Conservation (phyloP, 1,140 invertebrate species). For the Penaeus japonicus region DNA sequence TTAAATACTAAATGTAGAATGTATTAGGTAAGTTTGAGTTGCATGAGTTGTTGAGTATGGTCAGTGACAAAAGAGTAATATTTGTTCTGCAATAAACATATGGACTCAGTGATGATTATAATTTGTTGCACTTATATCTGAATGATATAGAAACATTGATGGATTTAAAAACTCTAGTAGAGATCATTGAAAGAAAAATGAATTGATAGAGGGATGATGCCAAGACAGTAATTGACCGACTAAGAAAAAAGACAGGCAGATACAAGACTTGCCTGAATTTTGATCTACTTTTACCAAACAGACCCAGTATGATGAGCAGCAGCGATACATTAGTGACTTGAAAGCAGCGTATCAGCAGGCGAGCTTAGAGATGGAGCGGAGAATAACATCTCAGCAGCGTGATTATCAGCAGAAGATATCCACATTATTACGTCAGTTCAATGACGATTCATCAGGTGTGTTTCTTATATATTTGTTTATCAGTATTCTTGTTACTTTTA, state of each 20-base stretch:
- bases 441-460: slow-evolving; percentile 60
- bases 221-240: no score
- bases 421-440: slow-evolving; percentile 64
- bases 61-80: no score
- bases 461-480: not conserved
- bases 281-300: slow-evolving; percentile 27
- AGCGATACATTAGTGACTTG: slow-evolving; percentile 64
- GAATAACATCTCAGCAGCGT: slow-evolving; percentile 64
- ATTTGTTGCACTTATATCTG: no score
- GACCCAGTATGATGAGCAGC: slow-evolving; percentile 67
- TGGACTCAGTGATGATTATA: no score
- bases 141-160: no score
- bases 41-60: no score
- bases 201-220: no score
- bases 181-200: no score
- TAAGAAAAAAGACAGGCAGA: no score
- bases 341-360: slow-evolving; percentile 64
- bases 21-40: no score
- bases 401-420: slow-evolving; percentile 66
- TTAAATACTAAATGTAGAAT: rapidly evolving
- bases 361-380: slow-evolving; percentile 64
- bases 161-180: no score
- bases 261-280: not conserved
- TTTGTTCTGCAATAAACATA: no score
- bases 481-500: not conserved